phyloP scores from a whole-genome alignment of 1,140 invertebrate genomes.

The Zaprionus kolodkinae region DNA sequence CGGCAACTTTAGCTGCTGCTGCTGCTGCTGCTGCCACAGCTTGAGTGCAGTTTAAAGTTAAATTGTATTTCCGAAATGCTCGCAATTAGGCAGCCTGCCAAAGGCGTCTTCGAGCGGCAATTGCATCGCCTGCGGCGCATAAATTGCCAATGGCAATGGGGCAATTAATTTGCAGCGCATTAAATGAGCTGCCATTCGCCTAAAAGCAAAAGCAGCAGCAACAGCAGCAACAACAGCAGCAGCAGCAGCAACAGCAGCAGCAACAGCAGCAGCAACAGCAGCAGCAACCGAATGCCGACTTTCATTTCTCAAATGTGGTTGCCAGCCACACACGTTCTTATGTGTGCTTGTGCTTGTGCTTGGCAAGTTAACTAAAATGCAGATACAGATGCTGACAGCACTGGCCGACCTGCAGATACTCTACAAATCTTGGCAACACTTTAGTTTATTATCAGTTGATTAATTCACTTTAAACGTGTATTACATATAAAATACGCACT shows the following conservation, averaged over 20 bases:
- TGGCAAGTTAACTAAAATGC: neutral
- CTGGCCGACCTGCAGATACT: neutral
- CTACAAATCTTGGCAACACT: neutral
- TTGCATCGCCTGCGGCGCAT: conserved; percentile 39
- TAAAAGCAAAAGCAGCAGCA: conserved; percentile 14
- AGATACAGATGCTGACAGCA: neutral
- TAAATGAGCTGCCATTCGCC: conserved; percentile 73
- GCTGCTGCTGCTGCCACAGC: conserved; percentile 43
- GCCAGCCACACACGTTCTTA: conserved; percentile 27
- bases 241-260: neutral
- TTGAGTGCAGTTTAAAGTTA: conserved; percentile 82
- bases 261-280: neutral
- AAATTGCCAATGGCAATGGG: conserved; percentile 78
- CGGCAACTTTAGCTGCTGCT: conserved; percentile 61
- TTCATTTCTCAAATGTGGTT: conserved; percentile 34
- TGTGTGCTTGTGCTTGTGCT: neutral
- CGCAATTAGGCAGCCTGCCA: conserved; percentile 81
- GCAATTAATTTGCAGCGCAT: conserved; percentile 79
- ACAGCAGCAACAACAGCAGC: neutral
- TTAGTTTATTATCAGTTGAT: no score
- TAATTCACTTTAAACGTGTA: neutral
- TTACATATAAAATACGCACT: neutral
- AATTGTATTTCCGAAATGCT: conserved; percentile 82
- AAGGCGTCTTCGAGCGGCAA: conserved; percentile 52
- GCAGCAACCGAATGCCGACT: conserved; percentile 30